Base-by-base conservation (phyloP, 64 coral and sea anemone species). In the Montipora efflorescens region DNA sequence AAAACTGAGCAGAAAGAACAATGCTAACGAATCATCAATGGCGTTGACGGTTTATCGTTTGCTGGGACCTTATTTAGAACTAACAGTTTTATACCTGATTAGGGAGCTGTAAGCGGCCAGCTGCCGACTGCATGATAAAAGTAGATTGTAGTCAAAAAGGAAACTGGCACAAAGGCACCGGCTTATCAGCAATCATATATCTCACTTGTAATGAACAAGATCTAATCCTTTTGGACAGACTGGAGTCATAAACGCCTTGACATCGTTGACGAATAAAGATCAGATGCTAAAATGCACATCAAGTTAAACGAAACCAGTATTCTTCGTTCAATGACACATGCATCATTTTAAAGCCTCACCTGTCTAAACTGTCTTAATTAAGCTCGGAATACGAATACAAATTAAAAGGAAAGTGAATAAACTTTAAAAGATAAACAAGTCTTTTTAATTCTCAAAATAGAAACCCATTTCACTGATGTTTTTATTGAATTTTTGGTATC, bases 51-150 rank as follows among this genome's bases (percentile, higher is more conserved):
- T 36, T 7, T 46, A n/a, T 47, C 59, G 23, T 18, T 84, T 67
- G 18, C 82, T 86, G 64, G 20, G 0, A 47, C 47, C 43, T 71
- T 71, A 71, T 50, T 44, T 71, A 22, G 14, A 48, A 16, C 19
- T 86, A 44, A 86, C 82, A 86, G 82, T 72, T 86, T 72, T 19
- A 2, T 71, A 66, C 16, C 19, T 86, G 67, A 86, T 9, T 86
- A 12, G 61, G 4, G 0, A 57, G 15, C n/a, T 2, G 18, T 86
- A 71, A 86, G 82, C 16, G 9, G 2, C 64, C 36, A 72, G 9
- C 66, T 51, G 66, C 16, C 4, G 46, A 84, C 12, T 69, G 44
- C 21, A 47, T 14, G 36, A 46, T 53, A 72, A 20, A 51, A 45
- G 48, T 18, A 4, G 48, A 16, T 48, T 36, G 36, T 15, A 19